Base-by-base conservation (phyloP, 2,888 invertebrate genomes). In the Xestia c-nigrum region DNA sequence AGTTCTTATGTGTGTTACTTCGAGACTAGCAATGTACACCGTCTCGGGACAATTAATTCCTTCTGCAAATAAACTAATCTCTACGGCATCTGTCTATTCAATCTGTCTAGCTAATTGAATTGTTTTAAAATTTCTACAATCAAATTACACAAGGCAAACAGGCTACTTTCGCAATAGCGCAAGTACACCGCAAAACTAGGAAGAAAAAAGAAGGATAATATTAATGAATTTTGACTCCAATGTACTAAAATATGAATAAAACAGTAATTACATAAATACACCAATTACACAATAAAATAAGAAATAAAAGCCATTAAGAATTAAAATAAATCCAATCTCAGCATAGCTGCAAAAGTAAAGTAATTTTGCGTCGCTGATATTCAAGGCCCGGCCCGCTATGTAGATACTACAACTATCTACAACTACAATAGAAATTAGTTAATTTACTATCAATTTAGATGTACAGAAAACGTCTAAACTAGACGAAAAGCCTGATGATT, bases 401-500 rank as follows among this genome's bases (percentile, higher is more conserved):
- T 52, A 61, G 9, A 12, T 75, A n/a, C 78, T 78, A 78, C 81
- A 3, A 10, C 81, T 81, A 78, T 75, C 78, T 78, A 78, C 81
- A 21, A 16, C 81, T 78, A 81, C 47, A 43, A 80, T 31, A 63
- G n/a, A 50, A 72, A 61, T 63, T 0, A 61, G 80, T 43, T 12
- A 57, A 64, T 74, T 57, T 24, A 55, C 21, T 59, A 81, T 75
- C 38, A 50, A 75, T 75, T 1, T 81, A 81, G 50, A 31, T 57
- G 50, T 3, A 81, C 43, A 77, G 19, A 75, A 57, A 75, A 50
- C 43, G 50, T 75, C 57, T 81, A 78, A 24, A 78, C 50, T 78
- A 78, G 50, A 78, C 78, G 38, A 81, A 64, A 78, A 78, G 78
- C 78, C 81, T 50, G 78, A 65, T 78, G 81, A 81, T 12, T 66